These are phyloP conservation scores for Ladona fulva DNA, from an alignment of 1,140 invertebrate species.

Conservation along the genomic window DNA sequence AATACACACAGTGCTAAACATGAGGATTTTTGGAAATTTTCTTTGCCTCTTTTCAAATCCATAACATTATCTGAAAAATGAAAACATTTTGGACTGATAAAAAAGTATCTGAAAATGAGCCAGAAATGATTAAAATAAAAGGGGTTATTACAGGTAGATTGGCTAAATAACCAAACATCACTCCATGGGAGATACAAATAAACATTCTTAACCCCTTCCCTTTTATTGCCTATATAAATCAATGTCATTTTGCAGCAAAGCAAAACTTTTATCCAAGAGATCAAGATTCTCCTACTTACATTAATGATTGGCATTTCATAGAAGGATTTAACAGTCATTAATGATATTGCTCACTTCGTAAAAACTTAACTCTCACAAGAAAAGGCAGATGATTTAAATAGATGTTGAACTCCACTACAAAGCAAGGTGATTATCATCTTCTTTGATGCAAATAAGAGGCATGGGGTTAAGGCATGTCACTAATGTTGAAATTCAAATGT, in stretches of 20 bases:
- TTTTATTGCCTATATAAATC: background rate
- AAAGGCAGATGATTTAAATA: background rate
- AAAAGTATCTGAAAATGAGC: background rate
- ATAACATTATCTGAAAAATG: background rate
- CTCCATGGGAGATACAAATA: background rate
- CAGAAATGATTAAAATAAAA: background rate
- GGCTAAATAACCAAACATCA: background rate
- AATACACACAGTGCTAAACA: constrained; percentile 3
- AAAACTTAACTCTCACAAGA: background rate
- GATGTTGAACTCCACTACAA: background rate
- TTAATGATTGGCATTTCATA: background rate
- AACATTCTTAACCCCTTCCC: background rate
- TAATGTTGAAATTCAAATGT: background rate
- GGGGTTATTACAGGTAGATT: background rate
- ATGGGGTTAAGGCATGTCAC: background rate
- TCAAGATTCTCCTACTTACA: background rate
- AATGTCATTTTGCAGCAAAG: background rate
- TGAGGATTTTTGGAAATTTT: background rate
- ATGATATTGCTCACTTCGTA: background rate
- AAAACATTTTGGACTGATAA: background rate
- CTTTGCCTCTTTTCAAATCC: background rate
- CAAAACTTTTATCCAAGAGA: background rate
- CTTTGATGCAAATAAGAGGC: background rate
- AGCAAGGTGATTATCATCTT: background rate
- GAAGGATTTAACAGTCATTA: background rate